phyloP scores from a whole-genome alignment of 2,888 invertebrate species.

The Leptinotarsa haldemani region DNA sequence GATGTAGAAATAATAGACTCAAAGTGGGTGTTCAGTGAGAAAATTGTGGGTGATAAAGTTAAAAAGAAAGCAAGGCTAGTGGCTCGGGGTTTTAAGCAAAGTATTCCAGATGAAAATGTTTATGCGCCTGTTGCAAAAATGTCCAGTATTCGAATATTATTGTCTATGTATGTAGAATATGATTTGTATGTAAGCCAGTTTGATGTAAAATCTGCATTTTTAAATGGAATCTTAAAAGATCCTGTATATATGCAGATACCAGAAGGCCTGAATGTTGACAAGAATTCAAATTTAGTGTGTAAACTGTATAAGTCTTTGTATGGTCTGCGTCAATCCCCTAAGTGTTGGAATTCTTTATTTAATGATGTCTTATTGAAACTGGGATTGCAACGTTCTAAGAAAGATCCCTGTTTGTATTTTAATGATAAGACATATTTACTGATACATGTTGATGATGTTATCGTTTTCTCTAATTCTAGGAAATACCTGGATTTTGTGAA shows the following conservation, averaged over 20 bases:
- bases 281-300: constrained; percentile 14
- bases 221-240: constrained; percentile 4
- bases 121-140: constrained; percentile 42
- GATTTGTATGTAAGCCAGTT: constrained; percentile 24
- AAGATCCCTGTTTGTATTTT: constrained; percentile 47
- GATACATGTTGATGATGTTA: constrained; percentile 46
- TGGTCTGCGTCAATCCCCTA: constrained; percentile 34
- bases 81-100: constrained; percentile 41
- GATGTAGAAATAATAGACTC: constrained; percentile 43
- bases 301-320: constrained; percentile 20
- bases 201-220: constrained; percentile 20
- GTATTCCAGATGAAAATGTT: constrained; percentile 27
- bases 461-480: constrained; percentile 35
- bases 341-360: constrained; percentile 43
- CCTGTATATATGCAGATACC: constrained; percentile 20
- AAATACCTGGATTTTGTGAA: constrained; percentile 15
- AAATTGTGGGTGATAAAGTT: constrained; percentile 30
- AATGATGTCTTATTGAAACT: constrained; percentile 32
- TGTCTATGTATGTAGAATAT: constrained; percentile 33
- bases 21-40: constrained; percentile 43
- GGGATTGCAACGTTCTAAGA: constrained; percentile 42
- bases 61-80: constrained; percentile 41
- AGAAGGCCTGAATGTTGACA: constrained; percentile 13
- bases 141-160: constrained; percentile 38
- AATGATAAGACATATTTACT: constrained; percentile 37